Percentiles rank a stretch among this genome's conserved stretches.
These are phyloP conservation scores for Heliothis virescens DNA, from an alignment of 1,140 invertebrate genomes.

Conservation along the genomic window DNA sequence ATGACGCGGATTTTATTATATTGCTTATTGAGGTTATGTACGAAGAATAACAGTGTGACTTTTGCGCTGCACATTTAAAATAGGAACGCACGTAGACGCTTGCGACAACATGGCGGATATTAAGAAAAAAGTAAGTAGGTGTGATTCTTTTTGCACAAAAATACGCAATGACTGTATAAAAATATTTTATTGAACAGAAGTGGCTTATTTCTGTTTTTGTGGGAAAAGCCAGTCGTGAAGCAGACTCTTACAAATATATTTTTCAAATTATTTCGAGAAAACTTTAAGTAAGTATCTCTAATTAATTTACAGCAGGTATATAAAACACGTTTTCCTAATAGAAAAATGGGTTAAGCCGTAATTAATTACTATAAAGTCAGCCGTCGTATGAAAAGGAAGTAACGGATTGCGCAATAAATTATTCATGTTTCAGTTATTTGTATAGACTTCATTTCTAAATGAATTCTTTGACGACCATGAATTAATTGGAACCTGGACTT, in stretches of 20 bases:
- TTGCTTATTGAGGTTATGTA: slow-evolving; percentile 19
- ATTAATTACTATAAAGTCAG: not conserved
- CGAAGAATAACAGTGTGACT: slow-evolving; percentile 16
- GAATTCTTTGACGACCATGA: no score
- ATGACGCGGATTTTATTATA: slow-evolving; percentile 11
- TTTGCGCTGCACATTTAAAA: slow-evolving; percentile 5
- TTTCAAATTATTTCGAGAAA: no score
- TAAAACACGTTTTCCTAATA: no score
- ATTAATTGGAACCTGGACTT: no score
- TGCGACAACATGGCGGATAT: slow-evolving; percentile 5
- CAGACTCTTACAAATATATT: no score
- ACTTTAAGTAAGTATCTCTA: no score
- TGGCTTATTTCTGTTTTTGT: no score
- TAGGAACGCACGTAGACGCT: not conserved
- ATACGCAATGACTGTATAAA: no score
- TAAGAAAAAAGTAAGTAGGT: slow-evolving; percentile 10
- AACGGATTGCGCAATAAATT: not conserved
- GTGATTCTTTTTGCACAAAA: not conserved
- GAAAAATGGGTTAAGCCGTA: not conserved
- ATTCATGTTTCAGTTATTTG: not conserved
- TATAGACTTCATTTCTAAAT: not conserved
- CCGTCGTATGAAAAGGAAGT: not conserved
- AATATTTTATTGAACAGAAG: no score
- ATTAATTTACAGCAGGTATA: no score
- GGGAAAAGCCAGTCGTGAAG: no score